Base-by-base conservation (phyloP, 2,888 invertebrate genomes). In the Drosophila mimica region DNA sequence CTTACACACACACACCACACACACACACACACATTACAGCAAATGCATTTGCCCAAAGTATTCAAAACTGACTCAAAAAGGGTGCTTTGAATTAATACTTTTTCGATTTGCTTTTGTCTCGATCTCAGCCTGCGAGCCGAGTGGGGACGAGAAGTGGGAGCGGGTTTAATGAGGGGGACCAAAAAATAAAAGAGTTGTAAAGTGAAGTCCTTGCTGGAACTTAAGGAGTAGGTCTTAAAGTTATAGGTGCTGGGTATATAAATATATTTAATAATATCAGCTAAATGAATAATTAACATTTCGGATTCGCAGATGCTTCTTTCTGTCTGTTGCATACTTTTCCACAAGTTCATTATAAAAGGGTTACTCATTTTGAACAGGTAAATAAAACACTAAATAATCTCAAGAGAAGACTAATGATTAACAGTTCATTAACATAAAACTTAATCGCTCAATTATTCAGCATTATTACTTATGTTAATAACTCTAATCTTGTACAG, bases 11-110 rank as follows among this genome's bases (percentile, higher is more conserved):
- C 7, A 1, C 38, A 17, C 3, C 3, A 17, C 38, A 20, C 13
- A 64, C 20, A 70, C 36, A 28, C 48, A 38, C 28, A 56, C 3
- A 40, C 56, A 15, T 51, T 30, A 66, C 9, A 25, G 25, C 0
- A 71, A 81, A 72, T 81, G 70, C 72, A 81, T 70, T 68, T 65
- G 49, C 60, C 77, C 36, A 51, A 51, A 75, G 73, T 69, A 62
- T 46, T 57, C 25, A 36, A n/a, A 58, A 25, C 34, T 46, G 52
- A 49, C 30, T 40, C 52, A 77, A 81, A 79, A 69, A 68, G 81
- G 74, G 79, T 68, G 66, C 79, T 78, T 81, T 81, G 79, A 81
- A 79, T 79, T 79, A 79, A 81, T 77, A 73, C 78, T 81, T 81
- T 79, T 81, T 81, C 81, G 81, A 78, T 81, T 81, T 70, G 74